Evolutionary conservation across 2,797 vertebrate genomes (phyloP).

Genomic region (Lacerta viridis): DNA sequence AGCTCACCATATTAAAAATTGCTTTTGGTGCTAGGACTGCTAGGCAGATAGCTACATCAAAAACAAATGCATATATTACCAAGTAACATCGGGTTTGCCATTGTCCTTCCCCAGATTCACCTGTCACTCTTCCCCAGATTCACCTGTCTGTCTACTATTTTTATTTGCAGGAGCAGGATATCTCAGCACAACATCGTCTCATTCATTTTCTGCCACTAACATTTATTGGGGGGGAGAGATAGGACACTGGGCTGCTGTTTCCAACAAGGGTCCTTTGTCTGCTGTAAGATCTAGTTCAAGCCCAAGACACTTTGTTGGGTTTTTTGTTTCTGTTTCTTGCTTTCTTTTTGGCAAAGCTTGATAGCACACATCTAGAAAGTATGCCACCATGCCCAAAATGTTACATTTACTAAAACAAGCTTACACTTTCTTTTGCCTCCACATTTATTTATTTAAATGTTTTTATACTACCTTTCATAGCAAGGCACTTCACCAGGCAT

Average conservation of each 20-base stretch:
- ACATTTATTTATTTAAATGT: no score
- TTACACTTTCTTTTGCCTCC: no score
- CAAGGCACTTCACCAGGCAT: no score
- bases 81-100: not conserved
- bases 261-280: not conserved
- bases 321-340: no score
- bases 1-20: not conserved
- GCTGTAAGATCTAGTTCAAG: not conserved
- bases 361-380: no score
- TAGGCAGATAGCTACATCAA: not conserved
- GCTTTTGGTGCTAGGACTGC: not conserved
- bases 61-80: not conserved
- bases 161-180: not conserved
- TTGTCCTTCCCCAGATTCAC: not conserved
- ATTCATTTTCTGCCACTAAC: not conserved
- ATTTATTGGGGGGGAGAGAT: not conserved
- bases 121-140: no score
- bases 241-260: not conserved
- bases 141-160: not conserved
- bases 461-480: no score
- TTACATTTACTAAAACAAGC: no score
- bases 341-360: no score
- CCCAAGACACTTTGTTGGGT: not conserved
- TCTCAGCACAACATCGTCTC: not conserved
- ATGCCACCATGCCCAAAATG: no score